Conservation (phyloP, 2,888 invertebrate genomes). For the Sphinx pinastri region DNA sequence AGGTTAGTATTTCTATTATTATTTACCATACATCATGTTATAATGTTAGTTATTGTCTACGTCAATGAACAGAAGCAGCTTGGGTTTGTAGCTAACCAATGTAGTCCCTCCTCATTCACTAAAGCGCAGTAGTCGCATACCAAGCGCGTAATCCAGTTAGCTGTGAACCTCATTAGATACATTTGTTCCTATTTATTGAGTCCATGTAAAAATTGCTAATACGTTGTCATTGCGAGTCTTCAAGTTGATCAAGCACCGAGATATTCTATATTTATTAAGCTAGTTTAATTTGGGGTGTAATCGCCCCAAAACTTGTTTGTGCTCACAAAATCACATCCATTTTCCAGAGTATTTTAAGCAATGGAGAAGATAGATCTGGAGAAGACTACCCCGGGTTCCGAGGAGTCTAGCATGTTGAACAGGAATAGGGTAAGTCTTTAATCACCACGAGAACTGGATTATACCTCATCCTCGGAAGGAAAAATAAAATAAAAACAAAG, state of each 20-base stretch:
- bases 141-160: not conserved
- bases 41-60: not conserved
- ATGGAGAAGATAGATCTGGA: slow-evolving; percentile 71
- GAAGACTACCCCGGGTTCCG: slow-evolving; percentile 50
- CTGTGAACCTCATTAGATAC: slow-evolving; percentile 2
- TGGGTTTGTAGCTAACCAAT: not conserved
- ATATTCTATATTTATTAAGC: not conserved
- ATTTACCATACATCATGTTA: not conserved
- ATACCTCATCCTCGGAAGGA: too few relatives aligned
- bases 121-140: not conserved
- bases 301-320: slow-evolving; percentile 16
- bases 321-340: slow-evolving; percentile 7
- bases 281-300: not conserved
- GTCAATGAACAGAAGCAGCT: not conserved
- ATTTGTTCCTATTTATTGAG: not conserved
- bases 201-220: not conserved
- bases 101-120: not conserved
- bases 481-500: too few relatives aligned
- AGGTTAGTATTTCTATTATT: slow-evolving; percentile 50
- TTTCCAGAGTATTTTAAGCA: slow-evolving; percentile 48
- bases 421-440: slow-evolving; percentile 65
- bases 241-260: not conserved
- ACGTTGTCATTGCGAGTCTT: not conserved
- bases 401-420: slow-evolving; percentile 61
- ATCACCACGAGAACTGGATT: not conserved